Conservation (phyloP, 2,888 invertebrate species). For the Tortrix viridana region DNA sequence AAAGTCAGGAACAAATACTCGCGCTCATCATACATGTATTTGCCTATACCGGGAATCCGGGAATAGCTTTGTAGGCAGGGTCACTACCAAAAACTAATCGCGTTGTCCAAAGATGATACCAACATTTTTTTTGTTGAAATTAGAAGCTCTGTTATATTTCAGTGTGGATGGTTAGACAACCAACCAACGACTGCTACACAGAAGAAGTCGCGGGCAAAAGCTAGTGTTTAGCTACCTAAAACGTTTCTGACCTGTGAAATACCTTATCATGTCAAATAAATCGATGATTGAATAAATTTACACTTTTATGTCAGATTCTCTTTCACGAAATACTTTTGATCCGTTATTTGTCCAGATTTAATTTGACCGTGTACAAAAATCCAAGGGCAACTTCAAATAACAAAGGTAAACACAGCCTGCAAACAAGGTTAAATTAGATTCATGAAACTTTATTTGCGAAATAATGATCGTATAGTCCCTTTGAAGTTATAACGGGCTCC, state of each 20-base stretch:
- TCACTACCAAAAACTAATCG: too few relatives aligned
- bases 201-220: background rate
- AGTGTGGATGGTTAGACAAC: background rate
- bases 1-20: too few relatives aligned
- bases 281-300: background rate
- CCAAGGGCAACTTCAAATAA: slow-evolving; percentile 10
- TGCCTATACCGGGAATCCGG: too few relatives aligned
- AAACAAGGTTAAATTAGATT: slow-evolving; percentile 9
- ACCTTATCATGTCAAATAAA: too few relatives aligned
- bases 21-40: too few relatives aligned
- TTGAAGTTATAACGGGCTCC: slow-evolving; percentile 10
- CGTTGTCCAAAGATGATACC: too few relatives aligned
- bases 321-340: background rate
- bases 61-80: too few relatives aligned
- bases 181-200: too few relatives aligned
- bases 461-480: slow-evolving; percentile 16
- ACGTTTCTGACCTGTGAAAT: too few relatives aligned
- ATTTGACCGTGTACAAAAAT: background rate
- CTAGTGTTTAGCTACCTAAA: background rate
- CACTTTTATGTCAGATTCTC: background rate
- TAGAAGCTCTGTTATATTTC: too few relatives aligned
- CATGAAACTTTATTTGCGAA: slow-evolving; percentile 16
- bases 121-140: too few relatives aligned
- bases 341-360: background rate
- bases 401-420: slow-evolving; percentile 5